A percentile compares a stretch with the other conserved stretches of the same genome.
Conservation (phyloP, 2,797 vertebrate species). For the Neosilurus hyrtlii region DNA sequence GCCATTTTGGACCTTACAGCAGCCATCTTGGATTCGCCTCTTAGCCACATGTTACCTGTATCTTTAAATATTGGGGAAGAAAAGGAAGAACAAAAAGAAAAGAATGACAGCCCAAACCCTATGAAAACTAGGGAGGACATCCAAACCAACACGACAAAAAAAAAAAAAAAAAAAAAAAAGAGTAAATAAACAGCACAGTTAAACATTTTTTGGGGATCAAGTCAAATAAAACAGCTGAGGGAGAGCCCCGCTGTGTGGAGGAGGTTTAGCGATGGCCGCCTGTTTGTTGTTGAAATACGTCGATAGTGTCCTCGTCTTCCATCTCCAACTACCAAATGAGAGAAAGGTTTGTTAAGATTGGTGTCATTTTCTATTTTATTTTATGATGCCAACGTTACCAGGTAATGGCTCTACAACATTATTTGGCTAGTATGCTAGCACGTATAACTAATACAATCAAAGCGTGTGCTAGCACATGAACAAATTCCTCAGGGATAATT, state of each 20-base stretch:
- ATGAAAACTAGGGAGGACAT: conserved; percentile 43
- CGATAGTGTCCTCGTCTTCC: conserved; percentile 94
- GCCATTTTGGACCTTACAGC: conserved; percentile 43
- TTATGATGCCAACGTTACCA: neutral
- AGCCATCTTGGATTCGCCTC: conserved; percentile 38
- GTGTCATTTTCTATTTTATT: neutral
- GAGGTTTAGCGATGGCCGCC: conserved; percentile 77
- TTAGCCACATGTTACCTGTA: conserved; percentile 26
- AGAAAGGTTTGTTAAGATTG: neutral
- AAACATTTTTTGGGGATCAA: conserved; percentile 56
- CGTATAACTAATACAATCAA: neutral
- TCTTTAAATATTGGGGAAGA: conserved; percentile 43
- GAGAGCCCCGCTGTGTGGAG: conserved; percentile 60
- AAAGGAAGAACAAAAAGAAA: conserved; percentile 30
- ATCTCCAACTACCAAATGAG: conserved; percentile 84
- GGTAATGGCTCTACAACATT: neutral
- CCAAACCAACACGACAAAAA: conserved; percentile 55
- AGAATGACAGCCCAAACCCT: conserved; percentile 30
- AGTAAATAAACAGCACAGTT: conserved; percentile 48
- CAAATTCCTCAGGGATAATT: neutral
- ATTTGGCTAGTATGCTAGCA: neutral
- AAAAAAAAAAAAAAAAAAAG: conserved; percentile 26
- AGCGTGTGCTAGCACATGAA: neutral
- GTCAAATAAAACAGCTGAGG: conserved; percentile 70
- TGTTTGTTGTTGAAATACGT: conserved; percentile 97